Base-by-base conservation (phyloP, 2,797 vertebrate species). In the Ctenosaura bakeri region DNA sequence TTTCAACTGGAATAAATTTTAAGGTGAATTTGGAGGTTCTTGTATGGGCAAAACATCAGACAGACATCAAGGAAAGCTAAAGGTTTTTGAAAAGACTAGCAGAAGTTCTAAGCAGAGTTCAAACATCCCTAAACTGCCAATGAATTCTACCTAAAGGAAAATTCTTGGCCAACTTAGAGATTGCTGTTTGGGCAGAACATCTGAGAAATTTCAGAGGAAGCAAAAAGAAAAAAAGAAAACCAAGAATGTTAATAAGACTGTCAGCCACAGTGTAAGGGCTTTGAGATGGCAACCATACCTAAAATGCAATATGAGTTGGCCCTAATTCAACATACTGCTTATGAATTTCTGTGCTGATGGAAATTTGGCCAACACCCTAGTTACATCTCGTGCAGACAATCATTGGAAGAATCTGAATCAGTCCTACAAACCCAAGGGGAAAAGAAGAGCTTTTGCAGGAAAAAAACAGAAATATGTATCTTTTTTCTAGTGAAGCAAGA, bases 381-480 rank as follows among this genome's bases (percentile, higher is more conserved):
- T 86, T 59, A 69, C 29, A 4, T 82, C 69, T 90, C 16, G 64
- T 26, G 20, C 10, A 14, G 62, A 20, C 38, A 74, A 32, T 4
- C 38, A 38, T 76, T 52, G 74, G 24, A 83, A 52, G 71, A 38
- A 85, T 59, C 16, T 6, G 74, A 56, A 20, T 85, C 56, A 50
- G 32, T 66, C 32, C 24, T 74, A 79, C 16, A 38, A 79, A 52
- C 1, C 9, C 10, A 26, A 32, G 16, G 16, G 18, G 1, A 8
- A 9, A 69, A 56, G 32, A 80, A 66, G n/a, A 86, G 42, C 26
- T 74, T 54, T 79, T 84, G 12, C 4, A 64, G 56, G 26, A 82
- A 86, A 54, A 35, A 9, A 56, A 64, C 9, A 73, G 64, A 90
- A 95, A 92, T 93, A 88, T 80, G 82, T 86, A 80, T 86, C 54